A percentile compares a stretch with the other conserved stretches of the same genome.
Conservation (phyloP, 2,888 invertebrate genomes). For the Papilio elwesi region DNA sequence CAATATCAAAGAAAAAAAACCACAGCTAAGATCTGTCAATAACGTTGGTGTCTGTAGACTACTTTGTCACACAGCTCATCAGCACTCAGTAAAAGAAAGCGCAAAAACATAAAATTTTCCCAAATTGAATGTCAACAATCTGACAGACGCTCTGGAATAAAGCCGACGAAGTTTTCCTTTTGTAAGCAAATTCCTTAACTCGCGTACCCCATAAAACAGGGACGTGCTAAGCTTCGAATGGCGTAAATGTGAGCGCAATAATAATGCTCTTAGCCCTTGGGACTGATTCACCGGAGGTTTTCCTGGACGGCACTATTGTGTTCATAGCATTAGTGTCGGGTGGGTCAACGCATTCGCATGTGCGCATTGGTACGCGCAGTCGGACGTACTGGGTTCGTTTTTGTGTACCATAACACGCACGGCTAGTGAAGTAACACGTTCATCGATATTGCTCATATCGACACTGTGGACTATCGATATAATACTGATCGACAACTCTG, state of each 20-base stretch:
- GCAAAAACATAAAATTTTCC: slow-evolving; percentile 11
- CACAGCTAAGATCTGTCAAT: slow-evolving; percentile 1
- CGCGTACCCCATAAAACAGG: slow-evolving; percentile 40
- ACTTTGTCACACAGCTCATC: slow-evolving; percentile 18
- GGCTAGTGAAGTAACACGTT: slow-evolving; percentile 8
- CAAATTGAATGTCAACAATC: slow-evolving; percentile 30
- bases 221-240: slow-evolving; percentile 33
- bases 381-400: slow-evolving; percentile 36
- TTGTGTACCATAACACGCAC: slow-evolving; percentile 28
- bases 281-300: slow-evolving; percentile 53
- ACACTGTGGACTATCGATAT: background rate
- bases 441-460: background rate
- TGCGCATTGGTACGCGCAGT: slow-evolving; percentile 46
- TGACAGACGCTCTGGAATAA: slow-evolving; percentile 4
- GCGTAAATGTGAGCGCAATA: slow-evolving; percentile 54
- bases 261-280: slow-evolving; percentile 64
- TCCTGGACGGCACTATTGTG: slow-evolving; percentile 67
- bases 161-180: slow-evolving; percentile 15
- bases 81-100: slow-evolving; percentile 19
- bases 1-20: background rate
- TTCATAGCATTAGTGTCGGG: slow-evolving; percentile 67
- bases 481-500: background rate
- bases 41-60: background rate
- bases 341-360: slow-evolving; percentile 61
- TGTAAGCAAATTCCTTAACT: slow-evolving; percentile 38